A percentile compares a stretch with the other conserved stretches of the same genome.
phyloP scores from a whole-genome alignment of 2,797 vertebrate species.

The Stomatorhinus walkeri region DNA sequence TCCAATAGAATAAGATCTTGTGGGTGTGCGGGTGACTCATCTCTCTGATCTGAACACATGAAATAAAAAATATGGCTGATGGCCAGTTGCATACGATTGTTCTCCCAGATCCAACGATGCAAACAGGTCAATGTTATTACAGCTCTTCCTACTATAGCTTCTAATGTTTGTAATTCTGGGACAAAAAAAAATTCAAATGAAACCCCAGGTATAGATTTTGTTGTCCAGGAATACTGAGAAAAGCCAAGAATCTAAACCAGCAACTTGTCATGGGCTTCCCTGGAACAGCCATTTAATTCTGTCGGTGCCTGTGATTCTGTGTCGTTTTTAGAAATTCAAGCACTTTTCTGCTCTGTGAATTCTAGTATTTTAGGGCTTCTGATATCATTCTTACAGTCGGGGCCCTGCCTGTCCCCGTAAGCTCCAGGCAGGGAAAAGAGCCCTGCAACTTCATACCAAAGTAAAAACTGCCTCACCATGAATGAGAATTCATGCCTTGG shows the following conservation, averaged over 20 bases:
- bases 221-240: background rate
- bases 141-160: background rate
- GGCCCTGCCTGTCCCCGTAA: background rate
- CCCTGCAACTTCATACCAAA: background rate
- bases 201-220: background rate
- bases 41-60: background rate
- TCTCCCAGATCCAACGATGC: background rate
- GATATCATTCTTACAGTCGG: background rate
- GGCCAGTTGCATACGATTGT: background rate
- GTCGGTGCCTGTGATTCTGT: background rate
- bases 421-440: background rate
- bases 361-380: background rate
- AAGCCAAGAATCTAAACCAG: background rate
- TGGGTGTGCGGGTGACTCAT: background rate
- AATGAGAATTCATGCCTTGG: background rate
- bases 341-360: background rate
- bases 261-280: background rate
- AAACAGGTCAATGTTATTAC: background rate
- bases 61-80: background rate
- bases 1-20: background rate
- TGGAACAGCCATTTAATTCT: background rate
- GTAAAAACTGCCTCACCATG: background rate
- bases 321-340: background rate
- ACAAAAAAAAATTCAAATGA: background rate
- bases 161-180: background rate